Evolutionary conservation across 2,113 vertebrate species (phyloP), one percentile per base, ranked within the genome.

Genomic region (Syngnathus scovelli): DNA sequence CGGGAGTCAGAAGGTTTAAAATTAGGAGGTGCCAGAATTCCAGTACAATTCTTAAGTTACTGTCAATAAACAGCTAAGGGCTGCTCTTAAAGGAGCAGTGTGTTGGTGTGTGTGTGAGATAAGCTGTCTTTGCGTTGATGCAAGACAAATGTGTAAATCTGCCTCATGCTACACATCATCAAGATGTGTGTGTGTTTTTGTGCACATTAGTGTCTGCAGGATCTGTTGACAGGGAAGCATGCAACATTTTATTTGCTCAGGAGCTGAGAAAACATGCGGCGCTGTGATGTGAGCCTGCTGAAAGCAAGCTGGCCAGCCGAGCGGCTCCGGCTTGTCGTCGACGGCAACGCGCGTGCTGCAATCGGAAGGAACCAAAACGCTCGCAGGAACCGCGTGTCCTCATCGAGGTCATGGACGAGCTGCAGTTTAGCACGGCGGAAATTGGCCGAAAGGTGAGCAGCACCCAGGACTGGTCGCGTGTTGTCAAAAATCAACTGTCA

Each of bases 21-120:
- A 91, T 91, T 89, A 92, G 88, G 79, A 90, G 87, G 90, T 85
- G 89, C 91, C 74, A 89, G 82, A 84, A 88, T 87, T 81, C 89
- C 79, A 79, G 87, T 88, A 85, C 86, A 88, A 87, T 88, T 90
- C 88, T 89, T 88, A 88, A 88, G 88, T 89, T 91, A 85, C 88
- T 83, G 85, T 87, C 84, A 85, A 79, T 89, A 90, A 90, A 89
- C 69, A 66, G 77, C 83, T 79, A 82, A 83, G 82, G 78, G 71
- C 62, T 60, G 69, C 68, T 83, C 84, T 89, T 90, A 90, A 88
- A 89, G 86, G 75, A n/a, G 2, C 68, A 88, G 81, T 27, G 49
- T 66, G 58, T 66, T 67, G 65, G 66, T 60, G 55, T 1, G 41
- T 79, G 71, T 68, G 67, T 76, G 67, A 58, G 77, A 83, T 78